A percentile compares a stretch with the other conserved stretches of the same genome.
phyloP scores from a whole-genome alignment of 2,888 invertebrate genomes.

The Pilophorus perplexus region DNA sequence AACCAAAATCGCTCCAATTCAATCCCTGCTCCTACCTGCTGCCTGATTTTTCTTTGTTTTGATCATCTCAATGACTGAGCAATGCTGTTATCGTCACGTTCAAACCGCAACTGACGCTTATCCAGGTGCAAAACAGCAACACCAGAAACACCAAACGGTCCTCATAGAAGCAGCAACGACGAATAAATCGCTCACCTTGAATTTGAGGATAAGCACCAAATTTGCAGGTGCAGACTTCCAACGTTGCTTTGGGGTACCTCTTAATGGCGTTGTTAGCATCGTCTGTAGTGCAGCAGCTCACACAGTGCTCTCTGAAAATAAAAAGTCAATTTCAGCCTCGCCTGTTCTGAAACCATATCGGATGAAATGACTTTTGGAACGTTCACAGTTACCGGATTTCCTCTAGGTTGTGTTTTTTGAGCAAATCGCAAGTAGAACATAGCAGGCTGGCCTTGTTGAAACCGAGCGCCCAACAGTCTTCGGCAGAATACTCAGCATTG shows the following conservation, averaged over 20 bases:
- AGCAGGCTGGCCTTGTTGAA: constrained; percentile 80
- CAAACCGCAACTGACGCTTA: too few relatives aligned
- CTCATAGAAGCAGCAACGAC: too few relatives aligned
- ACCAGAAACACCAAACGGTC: too few relatives aligned
- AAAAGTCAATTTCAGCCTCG: neutral
- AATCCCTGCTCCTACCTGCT: too few relatives aligned
- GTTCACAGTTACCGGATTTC: constrained; percentile 56
- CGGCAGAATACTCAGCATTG: constrained; percentile 63
- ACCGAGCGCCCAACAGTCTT: constrained; percentile 81
- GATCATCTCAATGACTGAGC: too few relatives aligned
- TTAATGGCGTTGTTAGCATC: constrained; percentile 63
- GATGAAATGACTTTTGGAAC: neutral
- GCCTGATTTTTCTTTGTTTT: too few relatives aligned
- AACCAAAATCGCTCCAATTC: too few relatives aligned
- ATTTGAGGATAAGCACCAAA: constrained; percentile 97
- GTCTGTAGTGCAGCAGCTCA: constrained; percentile 77
- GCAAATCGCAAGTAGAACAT: constrained; percentile 84
- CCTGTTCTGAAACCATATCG: neutral
- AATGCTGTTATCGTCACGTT: too few relatives aligned
- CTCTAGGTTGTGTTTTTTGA: constrained; percentile 71
- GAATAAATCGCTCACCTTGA: too few relatives aligned
- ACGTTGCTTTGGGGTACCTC: constrained; percentile 83
- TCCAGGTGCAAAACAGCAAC: too few relatives aligned
- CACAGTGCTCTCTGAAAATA: constrained; percentile 65
- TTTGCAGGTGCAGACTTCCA: constrained; percentile 98